Percentiles rank a stretch among this genome's conserved stretches.
Conservation (phyloP, 2,888 invertebrate species). For the Melanargia galathea region DNA sequence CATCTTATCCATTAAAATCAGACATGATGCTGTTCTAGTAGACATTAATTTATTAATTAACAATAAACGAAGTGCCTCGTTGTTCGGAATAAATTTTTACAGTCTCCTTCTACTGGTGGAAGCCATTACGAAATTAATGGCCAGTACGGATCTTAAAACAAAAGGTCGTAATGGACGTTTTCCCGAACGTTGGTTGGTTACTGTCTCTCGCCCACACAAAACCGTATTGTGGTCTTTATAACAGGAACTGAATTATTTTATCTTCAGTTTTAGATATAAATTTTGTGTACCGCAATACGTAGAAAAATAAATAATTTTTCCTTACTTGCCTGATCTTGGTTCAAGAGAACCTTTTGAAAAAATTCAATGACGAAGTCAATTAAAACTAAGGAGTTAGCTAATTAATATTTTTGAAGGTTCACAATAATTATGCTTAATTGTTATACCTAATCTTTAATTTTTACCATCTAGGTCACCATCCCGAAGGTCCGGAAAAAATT, state of each 20-base stretch:
- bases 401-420: no score
- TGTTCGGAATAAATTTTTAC: conserved; percentile 28
- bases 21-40: no score
- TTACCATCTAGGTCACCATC: no score
- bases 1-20: no score
- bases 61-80: background rate
- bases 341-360: no score
- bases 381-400: no score
- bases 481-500: background rate
- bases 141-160: conserved; percentile 19
- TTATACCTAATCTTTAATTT: no score
- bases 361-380: no score
- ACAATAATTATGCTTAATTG: no score
- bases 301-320: no score
- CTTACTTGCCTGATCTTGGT: no score
- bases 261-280: background rate
- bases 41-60: background rate
- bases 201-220: conserved; percentile 1
- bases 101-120: conserved; percentile 28
- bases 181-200: conserved; percentile 16
- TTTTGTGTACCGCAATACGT: background rate
- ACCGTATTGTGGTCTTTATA: background rate
- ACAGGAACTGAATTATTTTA: background rate
- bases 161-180: conserved; percentile 18
- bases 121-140: conserved; percentile 39